These are phyloP conservation scores for Sterrhoptilus dennistouni DNA, from an alignment of 2,113 vertebrate genomes.

Conservation along the genomic window DNA sequence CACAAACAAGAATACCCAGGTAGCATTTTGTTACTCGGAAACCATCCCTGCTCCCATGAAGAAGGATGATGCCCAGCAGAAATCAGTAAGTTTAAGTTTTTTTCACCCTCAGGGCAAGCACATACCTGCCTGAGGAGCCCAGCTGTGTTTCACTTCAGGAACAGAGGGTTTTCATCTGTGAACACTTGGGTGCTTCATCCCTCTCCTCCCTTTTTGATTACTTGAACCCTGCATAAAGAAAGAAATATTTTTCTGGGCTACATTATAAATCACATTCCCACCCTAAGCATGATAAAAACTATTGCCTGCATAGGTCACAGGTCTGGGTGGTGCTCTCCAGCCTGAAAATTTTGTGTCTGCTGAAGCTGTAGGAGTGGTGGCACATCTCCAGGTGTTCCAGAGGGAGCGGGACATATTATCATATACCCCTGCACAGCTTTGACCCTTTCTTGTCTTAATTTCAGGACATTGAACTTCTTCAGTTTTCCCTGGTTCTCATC, in stretches of 20 bases:
- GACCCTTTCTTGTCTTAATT: neutral
- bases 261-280: neutral
- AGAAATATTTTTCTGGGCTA: neutral
- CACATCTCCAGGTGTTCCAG: neutral
- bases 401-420: neutral
- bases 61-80: constrained; percentile 91
- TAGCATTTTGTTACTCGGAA: constrained; percentile 89
- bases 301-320: neutral
- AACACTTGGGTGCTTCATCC: neutral
- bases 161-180: neutral
- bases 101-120: neutral
- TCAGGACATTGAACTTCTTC: constrained; percentile 82
- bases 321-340: neutral
- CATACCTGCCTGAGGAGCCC: neutral
- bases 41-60: constrained; percentile 86
- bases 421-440: neutral
- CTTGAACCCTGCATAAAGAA: neutral
- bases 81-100: constrained; percentile 75
- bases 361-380: neutral
- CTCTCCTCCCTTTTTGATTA: neutral
- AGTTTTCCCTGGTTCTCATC: constrained; percentile 81
- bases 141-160: neutral
- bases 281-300: neutral
- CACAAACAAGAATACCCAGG: constrained; percentile 82
- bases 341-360: neutral